Conservation (phyloP, 2,888 invertebrate species). For the Tetragnatha montana region DNA sequence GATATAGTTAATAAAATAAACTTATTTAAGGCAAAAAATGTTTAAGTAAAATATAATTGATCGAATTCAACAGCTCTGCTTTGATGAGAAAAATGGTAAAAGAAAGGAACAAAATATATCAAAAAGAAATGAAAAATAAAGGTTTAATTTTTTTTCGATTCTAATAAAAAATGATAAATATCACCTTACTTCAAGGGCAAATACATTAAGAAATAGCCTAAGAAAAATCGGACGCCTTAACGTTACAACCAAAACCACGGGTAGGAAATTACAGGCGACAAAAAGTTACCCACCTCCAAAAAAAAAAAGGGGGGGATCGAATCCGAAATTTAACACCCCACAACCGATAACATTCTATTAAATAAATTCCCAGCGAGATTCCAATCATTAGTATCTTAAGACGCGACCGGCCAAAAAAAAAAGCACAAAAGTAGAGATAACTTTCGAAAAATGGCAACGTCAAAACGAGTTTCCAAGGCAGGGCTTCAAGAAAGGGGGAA, state of each 20-base stretch:
- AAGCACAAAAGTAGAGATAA: constrained; percentile 3
- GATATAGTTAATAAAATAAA: no score
- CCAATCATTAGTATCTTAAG: neutral
- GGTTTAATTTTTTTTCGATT: no score
- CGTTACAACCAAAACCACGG: neutral
- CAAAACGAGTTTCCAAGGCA: constrained; percentile 9
- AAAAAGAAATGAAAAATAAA: no score
- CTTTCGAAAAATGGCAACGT: constrained; percentile 49
- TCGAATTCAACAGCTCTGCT: no score
- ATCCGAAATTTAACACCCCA: constrained; percentile 14
- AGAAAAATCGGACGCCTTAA: neutral
- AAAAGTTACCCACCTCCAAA: neutral
- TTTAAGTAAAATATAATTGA: no score
- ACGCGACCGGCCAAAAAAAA: constrained; percentile 14
- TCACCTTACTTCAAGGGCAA: no score
- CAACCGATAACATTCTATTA: constrained; percentile 23
- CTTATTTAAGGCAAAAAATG: no score
- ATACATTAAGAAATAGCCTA: no score
- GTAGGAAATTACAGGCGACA: neutral
- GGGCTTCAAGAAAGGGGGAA: constrained; percentile 15
- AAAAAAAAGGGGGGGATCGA: neutral
- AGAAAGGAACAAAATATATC: no score
- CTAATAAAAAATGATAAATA: no score
- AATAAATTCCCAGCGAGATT: constrained; percentile 12
- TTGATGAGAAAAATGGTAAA: no score